These are phyloP conservation scores for Eupelmus urozonus DNA, from an alignment of 2,888 invertebrate species.

Conservation along the genomic window DNA sequence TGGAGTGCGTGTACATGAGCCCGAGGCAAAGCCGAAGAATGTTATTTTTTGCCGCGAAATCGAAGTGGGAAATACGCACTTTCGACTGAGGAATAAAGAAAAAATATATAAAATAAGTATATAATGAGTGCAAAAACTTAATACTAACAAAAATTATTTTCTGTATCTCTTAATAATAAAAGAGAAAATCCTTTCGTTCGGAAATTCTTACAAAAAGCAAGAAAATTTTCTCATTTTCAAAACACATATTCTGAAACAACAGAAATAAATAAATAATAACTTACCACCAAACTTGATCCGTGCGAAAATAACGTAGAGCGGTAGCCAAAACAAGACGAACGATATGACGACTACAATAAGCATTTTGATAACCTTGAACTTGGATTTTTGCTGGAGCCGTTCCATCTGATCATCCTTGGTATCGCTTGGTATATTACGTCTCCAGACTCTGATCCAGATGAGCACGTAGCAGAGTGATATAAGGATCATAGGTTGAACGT, in stretches of 20 bases:
- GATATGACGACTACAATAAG: conserved; percentile 93
- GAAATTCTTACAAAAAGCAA: too few species aligned
- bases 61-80: too few species aligned
- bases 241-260: not conserved
- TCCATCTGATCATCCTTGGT: conserved; percentile 95
- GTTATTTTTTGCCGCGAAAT: too few species aligned
- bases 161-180: too few species aligned
- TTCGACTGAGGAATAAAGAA: too few species aligned
- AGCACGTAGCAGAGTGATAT: conserved; percentile 95
- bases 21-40: too few species aligned
- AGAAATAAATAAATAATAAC: not conserved
- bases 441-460: conserved; percentile 94
- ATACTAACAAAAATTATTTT: too few species aligned
- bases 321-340: conserved; percentile 96
- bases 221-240: too few species aligned
- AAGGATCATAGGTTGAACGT: conserved; percentile 92
- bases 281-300: conserved; percentile 87
- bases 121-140: too few species aligned
- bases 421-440: conserved; percentile 92
- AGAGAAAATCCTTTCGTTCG: too few species aligned
- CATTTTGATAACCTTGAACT: conserved; percentile 97
- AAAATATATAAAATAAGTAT: too few species aligned
- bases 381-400: conserved; percentile 94
- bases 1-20: too few species aligned
- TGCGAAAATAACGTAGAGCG: conserved; percentile 92